phyloP scores from a whole-genome alignment of 2,888 invertebrate species.

The Amiota mariae region DNA sequence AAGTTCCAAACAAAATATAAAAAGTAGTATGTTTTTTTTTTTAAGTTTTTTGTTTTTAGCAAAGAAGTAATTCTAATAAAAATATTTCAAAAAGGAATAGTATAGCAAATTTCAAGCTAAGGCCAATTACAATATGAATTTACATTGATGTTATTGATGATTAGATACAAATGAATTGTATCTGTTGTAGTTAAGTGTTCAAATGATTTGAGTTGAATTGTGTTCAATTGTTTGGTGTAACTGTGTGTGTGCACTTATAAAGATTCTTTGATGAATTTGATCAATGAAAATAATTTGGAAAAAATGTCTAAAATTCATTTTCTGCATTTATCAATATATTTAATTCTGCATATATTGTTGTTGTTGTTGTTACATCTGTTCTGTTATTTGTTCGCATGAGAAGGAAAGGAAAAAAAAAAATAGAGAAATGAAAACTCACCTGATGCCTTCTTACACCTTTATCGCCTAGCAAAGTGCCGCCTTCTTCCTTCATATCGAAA shows the following conservation, averaged over 20 bases:
- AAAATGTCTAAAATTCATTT: too few relatives aligned
- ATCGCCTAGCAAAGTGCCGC: conserved; percentile 81
- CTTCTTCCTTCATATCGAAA: conserved; percentile 91
- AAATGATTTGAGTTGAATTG: conserved; percentile 5
- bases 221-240: background rate
- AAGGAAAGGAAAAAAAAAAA: conserved; percentile 39
- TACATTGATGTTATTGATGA: conserved; percentile 10
- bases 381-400: too few relatives aligned
- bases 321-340: background rate
- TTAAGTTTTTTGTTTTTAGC: too few relatives aligned
- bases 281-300: too few relatives aligned
- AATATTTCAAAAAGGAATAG: background rate
- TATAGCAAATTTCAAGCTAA: conserved; percentile 13
- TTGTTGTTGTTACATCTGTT: conserved; percentile 38
- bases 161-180: too few relatives aligned
- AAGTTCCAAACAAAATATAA: conserved; percentile 1
- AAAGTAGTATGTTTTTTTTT: background rate
- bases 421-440: conserved; percentile 67
- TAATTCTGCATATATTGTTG: background rate
- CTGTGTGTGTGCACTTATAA: background rate
- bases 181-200: background rate
- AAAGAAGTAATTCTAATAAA: too few relatives aligned
- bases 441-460: conserved; percentile 81
- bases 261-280: too few relatives aligned
- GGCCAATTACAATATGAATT: conserved; percentile 20